phyloP scores from a whole-genome alignment of 2,797 vertebrate genomes.

The Tamandua tetradactyla region DNA sequence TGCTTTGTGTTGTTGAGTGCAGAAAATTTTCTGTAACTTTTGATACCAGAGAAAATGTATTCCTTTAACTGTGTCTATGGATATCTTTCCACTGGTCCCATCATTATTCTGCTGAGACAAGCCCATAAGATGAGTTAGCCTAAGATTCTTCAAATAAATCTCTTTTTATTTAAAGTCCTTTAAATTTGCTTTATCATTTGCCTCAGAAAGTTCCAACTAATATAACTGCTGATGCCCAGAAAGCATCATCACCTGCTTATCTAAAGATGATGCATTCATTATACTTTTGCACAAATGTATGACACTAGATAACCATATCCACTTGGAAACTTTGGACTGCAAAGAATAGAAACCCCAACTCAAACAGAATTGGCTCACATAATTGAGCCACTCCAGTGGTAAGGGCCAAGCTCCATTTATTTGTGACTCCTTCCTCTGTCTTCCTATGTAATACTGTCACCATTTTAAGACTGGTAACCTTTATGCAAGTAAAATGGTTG shows the following conservation, averaged over 20 bases:
- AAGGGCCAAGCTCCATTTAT: background rate
- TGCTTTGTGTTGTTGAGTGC: conserved; percentile 16
- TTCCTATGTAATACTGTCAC: background rate
- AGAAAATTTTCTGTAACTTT: conserved; percentile 18
- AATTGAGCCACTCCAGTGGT: background rate
- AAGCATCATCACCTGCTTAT: conserved; percentile 34
- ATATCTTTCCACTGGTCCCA: conserved; percentile 33
- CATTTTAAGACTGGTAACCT: background rate
- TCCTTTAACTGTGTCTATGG: conserved; percentile 43
- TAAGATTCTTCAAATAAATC: conserved; percentile 47
- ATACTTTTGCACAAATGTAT: conserved; percentile 32
- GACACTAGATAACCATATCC: background rate
- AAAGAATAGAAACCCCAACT: background rate
- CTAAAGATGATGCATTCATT: background rate
- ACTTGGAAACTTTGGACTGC: background rate
- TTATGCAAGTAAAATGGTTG: conserved; percentile 1
- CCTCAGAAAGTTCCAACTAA: conserved; percentile 38
- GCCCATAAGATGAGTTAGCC: background rate
- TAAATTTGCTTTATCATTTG: conserved; percentile 42
- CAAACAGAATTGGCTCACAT: background rate
- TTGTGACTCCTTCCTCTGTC: background rate
- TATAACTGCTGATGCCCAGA: conserved; percentile 9
- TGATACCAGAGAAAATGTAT: conserved; percentile 23
- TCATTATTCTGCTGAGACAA: conserved; percentile 43
- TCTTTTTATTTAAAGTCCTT: conserved; percentile 37